Evolutionary conservation across 2,888 invertebrate genomes (phyloP).

Genomic region (Sarcophaga subvicina): DNA sequence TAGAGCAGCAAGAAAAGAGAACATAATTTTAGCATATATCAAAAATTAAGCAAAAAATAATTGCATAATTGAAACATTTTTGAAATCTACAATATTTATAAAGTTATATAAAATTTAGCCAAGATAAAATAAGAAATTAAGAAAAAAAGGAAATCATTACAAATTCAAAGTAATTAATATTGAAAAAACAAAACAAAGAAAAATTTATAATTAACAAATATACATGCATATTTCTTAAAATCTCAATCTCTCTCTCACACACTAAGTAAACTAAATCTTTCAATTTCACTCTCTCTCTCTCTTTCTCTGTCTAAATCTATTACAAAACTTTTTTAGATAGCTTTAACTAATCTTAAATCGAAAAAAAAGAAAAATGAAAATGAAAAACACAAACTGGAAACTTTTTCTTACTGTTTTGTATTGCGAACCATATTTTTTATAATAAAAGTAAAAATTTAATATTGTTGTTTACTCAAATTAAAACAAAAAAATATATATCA

Average conservation of each 20-base stretch:
- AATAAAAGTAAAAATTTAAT: constrained; percentile 58
- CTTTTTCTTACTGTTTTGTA: constrained; percentile 65
- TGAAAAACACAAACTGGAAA: constrained; percentile 46
- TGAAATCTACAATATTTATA: constrained; percentile 57
- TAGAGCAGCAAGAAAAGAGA: constrained; percentile 41
- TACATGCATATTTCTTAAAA: constrained; percentile 37
- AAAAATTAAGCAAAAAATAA: constrained; percentile 69
- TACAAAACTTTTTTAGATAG: constrained; percentile 63
- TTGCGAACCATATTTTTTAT: constrained; percentile 53
- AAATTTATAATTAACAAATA: constrained; percentile 37
- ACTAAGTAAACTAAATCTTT: constrained; percentile 28
- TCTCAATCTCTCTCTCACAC: constrained; percentile 51
- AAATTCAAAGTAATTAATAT: constrained; percentile 40
- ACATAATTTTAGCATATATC: constrained; percentile 67
- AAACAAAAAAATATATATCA: constrained; percentile 64
- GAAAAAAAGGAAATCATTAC: constrained; percentile 37
- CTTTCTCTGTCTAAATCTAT: constrained; percentile 41
- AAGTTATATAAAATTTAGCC: constrained; percentile 58
- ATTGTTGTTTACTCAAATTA: constrained; percentile 70
- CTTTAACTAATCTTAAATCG: constrained; percentile 67
- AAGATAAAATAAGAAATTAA: constrained; percentile 31
- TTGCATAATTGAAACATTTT: constrained; percentile 61
- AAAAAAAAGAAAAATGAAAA: constrained; percentile 25
- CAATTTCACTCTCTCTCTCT: constrained; percentile 2
- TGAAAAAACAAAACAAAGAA: constrained; percentile 35